Evolutionary conservation across 2,888 invertebrate species (phyloP).

Genomic region (Aricia artaxerxes): DNA sequence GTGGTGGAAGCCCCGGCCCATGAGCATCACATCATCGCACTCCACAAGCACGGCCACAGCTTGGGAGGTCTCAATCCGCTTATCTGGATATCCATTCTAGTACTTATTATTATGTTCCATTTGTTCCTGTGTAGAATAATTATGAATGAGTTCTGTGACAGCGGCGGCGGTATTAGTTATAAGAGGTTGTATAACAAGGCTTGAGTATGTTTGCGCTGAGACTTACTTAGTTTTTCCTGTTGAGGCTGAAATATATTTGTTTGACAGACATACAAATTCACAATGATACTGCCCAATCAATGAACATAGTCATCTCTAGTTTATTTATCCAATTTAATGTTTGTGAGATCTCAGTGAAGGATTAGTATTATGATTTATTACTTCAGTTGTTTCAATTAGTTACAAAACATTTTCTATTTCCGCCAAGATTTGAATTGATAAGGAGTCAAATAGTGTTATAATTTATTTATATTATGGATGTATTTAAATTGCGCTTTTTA

Average conservation of each 20-base stretch:
- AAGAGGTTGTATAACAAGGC: slow-evolving; percentile 86
- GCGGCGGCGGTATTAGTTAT: slow-evolving; percentile 84
- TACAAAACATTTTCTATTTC: neutral
- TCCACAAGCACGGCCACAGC: slow-evolving; percentile 94
- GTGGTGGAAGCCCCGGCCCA: slow-evolving; percentile 93
- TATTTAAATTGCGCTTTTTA: slow-evolving; percentile 22
- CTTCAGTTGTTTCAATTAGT: neutral
- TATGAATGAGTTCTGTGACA: slow-evolving; percentile 92
- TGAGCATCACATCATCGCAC: slow-evolving; percentile 92
- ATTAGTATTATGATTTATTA: neutral
- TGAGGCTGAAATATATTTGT: neutral
- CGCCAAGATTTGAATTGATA: slow-evolving; percentile 8
- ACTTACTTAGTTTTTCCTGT: slow-evolving; percentile 11
- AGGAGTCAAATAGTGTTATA: neutral
- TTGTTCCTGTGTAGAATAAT: slow-evolving; percentile 95
- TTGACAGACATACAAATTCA: slow-evolving; percentile 4
- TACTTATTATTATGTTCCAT: slow-evolving; percentile 94
- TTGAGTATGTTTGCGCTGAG: slow-evolving; percentile 54
- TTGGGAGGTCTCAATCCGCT: slow-evolving; percentile 93
- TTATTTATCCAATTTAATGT: neutral
- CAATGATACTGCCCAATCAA: neutral
- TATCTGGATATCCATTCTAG: slow-evolving; percentile 95
- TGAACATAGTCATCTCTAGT: neutral
- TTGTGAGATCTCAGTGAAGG: neutral
- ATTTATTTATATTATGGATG: slow-evolving; percentile 12